These are phyloP conservation scores for Calcarius lapponicus DNA, from an alignment of 2,797 vertebrate species.

Conservation along the genomic window DNA sequence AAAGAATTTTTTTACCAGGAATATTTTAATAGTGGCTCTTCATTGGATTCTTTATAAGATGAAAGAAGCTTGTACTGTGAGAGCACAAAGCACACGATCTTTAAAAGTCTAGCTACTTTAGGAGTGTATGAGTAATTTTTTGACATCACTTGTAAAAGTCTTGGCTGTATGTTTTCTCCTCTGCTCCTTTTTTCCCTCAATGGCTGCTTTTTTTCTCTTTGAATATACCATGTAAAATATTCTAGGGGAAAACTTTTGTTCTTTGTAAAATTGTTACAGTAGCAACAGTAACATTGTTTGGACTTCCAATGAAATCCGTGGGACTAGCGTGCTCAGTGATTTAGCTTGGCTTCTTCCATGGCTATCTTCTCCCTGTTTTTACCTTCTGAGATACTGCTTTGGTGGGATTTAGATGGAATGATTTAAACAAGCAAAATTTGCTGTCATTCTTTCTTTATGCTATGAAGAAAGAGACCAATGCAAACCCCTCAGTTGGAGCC, in stretches of 20 bases:
- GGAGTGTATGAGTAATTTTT: neutral
- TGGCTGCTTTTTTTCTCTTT: neutral
- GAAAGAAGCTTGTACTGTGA: neutral
- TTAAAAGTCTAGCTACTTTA: neutral
- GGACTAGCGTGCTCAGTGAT: neutral
- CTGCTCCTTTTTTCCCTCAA: neutral
- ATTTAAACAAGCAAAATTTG: neutral
- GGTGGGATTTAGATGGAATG: constrained; percentile 21
- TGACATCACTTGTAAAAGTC: neutral
- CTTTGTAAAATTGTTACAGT: neutral
- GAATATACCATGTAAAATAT: neutral
- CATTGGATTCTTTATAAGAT: neutral
- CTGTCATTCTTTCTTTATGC: constrained; percentile 25
- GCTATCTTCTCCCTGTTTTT: neutral
- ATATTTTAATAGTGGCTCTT: neutral
- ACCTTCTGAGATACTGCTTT: neutral
- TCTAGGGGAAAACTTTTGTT: neutral
- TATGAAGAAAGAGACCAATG: constrained; percentile 2
- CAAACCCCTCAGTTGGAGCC: constrained; percentile 26
- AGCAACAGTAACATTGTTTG: neutral
- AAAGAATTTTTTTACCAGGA: neutral
- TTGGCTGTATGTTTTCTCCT: neutral
- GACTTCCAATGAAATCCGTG: neutral
- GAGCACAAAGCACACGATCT: neutral
- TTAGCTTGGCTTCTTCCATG: neutral